Evolutionary conservation across 2,888 invertebrate genomes (phyloP), one percentile per base, ranked within the genome.

Genomic region (Drosophila prostipennis): DNA sequence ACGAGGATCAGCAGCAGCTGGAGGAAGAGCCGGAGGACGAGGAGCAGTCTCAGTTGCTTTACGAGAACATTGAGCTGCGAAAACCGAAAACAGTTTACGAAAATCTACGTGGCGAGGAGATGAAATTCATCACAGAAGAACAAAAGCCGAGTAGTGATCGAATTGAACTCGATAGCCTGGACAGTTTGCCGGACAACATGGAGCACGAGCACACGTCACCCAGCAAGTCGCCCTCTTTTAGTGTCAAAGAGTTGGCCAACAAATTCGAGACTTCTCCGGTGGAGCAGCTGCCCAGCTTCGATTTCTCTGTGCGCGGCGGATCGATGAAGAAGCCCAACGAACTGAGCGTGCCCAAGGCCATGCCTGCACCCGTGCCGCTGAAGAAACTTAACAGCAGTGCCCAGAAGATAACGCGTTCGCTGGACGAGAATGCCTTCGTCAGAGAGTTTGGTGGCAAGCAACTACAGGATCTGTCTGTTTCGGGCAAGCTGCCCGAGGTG

Each of bases 391-490:
- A 94, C 84, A 94, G 42, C 14, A 48, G 94, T 73, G 93, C 94
- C 0, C 92, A 93, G 56, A 95, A 94, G 85, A 92, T 92, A 43
- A 95, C 95, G 0, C 92, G 95, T 29, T 96, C 96, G 0, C 90
- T 96, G 58, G 96, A 96, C 89, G 96, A 96, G 80, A 95, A 95
- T 75, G 95, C 95, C 11, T 96, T 96, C 78, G 92, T 94, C 2
- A 94, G 95, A 72, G 95, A 95, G 87, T 95, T 95, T 76, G 94
- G 94, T 0, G 83, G 90, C 23, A 91, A 91, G 52, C 89, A 91
- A 26, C 56, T 91, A 40, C 90, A 90, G 34, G 91, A 91, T 56
- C 73, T 91, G 40, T 76, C 84, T 6, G 4, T 6, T 2, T 57
- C 68, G 1, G 49, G 49, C 36, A 85, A 92, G 81, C 73, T 91